Evolutionary conservation across 2,797 vertebrate species (phyloP).

Genomic region (Ceryle rudis): DNA sequence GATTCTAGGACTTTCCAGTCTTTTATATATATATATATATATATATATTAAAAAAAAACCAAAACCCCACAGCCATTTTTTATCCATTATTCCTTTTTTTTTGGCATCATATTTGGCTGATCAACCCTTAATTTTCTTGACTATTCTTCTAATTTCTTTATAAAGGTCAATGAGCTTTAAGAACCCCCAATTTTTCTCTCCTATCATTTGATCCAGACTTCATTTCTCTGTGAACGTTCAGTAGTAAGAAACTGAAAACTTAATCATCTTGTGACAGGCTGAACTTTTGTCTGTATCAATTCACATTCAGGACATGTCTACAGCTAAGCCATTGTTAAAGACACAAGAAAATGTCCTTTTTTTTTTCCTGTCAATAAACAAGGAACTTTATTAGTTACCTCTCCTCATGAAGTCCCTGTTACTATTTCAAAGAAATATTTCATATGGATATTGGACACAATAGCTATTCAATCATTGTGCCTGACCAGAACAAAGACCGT

Average conservation of each 20-base stretch:
- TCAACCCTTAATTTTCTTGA: neutral
- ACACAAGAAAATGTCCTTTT: neutral
- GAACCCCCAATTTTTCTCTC: neutral
- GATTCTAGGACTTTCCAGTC: neutral
- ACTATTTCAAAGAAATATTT: neutral
- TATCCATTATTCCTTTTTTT: neutral
- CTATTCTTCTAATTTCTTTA: neutral
- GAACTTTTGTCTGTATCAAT: neutral
- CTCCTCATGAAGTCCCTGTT: neutral
- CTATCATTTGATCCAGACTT: neutral
- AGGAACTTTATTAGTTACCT: conserved; percentile 8
- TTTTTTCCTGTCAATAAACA: neutral
- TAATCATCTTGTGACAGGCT: neutral
- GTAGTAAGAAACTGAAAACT: neutral
- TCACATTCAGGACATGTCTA: neutral
- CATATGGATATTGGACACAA: neutral
- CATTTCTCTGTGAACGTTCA: neutral
- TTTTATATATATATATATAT: neutral
- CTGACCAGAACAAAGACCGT: conserved; percentile 16
- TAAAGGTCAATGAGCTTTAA: neutral
- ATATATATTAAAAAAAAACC: neutral
- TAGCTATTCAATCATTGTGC: neutral
- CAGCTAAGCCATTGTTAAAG: neutral
- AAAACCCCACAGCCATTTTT: neutral
- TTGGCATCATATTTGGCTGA: neutral